phyloP scores from a whole-genome alignment of 2,113 vertebrate genomes.

The Triplophysa siluroides region DNA sequence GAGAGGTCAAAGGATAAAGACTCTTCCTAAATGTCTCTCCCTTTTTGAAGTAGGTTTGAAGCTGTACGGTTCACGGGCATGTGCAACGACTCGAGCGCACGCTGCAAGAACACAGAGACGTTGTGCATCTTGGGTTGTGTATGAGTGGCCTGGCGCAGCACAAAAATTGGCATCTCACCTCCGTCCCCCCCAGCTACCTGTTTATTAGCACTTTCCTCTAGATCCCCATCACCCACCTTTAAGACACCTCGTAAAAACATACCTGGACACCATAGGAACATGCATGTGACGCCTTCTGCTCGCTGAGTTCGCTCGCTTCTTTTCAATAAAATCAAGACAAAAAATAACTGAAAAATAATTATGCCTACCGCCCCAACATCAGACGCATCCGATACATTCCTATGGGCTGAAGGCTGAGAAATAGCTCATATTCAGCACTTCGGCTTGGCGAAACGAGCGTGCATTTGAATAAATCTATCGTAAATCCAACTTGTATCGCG shows the following conservation, averaged over 20 bases:
- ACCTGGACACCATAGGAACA: constrained; percentile 77
- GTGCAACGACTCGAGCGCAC: constrained; percentile 47
- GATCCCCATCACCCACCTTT: constrained; percentile 83
- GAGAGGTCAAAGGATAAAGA: constrained; percentile 65
- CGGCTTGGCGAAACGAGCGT: not conserved
- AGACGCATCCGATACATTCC: constrained; percentile 75
- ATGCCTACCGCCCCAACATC: constrained; percentile 76
- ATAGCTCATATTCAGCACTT: constrained; percentile 48
- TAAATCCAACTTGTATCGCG: constrained; percentile 26
- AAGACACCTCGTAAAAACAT: constrained; percentile 93
- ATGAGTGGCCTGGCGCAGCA: constrained; percentile 77
- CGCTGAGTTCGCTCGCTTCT: constrained; percentile 70
- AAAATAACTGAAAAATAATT: constrained; percentile 94
- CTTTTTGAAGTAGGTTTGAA: constrained; percentile 50
- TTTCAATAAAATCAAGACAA: constrained; percentile 93
- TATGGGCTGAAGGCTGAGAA: constrained; percentile 69
- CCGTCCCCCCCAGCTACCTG: constrained; percentile 72
- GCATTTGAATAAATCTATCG: constrained; percentile 8
- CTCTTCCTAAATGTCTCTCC: constrained; percentile 56
- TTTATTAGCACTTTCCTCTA: constrained; percentile 83
- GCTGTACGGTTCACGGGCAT: constrained; percentile 49
- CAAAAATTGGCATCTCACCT: constrained; percentile 73
- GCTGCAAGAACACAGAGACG: constrained; percentile 34
- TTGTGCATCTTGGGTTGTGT: constrained; percentile 48
- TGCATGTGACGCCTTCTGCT: constrained; percentile 69